Percentiles rank a stretch among this genome's conserved stretches.
Conservation (phyloP, 2,888 invertebrate genomes). For the Hirtodrosophila alboralis region DNA sequence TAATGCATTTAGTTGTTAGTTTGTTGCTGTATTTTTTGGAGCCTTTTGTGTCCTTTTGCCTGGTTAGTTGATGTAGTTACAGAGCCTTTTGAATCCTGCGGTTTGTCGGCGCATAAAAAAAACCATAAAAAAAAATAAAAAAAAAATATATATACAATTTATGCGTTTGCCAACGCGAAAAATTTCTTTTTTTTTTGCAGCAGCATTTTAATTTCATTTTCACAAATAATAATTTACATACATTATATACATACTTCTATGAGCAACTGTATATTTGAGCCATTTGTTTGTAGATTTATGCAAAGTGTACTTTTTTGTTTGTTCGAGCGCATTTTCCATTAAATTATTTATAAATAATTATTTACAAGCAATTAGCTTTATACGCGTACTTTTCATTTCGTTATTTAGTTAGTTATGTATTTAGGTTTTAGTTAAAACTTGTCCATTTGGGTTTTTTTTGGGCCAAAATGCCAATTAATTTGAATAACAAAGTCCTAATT, state of each 20-base stretch:
- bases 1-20: conserved; percentile 65
- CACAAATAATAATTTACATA: conserved; percentile 61
- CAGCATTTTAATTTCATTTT: conserved; percentile 61
- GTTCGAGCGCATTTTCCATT: conserved; percentile 58
- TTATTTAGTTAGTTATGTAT: conserved; percentile 49
- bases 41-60: conserved; percentile 25
- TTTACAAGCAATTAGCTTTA: conserved; percentile 75
- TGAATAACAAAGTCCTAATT: conserved; percentile 33
- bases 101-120: conserved; percentile 42
- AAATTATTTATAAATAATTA: conserved; percentile 70
- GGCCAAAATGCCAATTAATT: conserved; percentile 49
- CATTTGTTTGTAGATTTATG: too few species aligned
- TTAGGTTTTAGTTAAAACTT: conserved; percentile 24
- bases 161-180: conserved; percentile 44
- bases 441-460: conserved; percentile 15
- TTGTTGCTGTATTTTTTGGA: conserved; percentile 23
- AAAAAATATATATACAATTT: too few species aligned
- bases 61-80: conserved; percentile 18
- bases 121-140: too few species aligned
- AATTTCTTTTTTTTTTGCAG: conserved; percentile 49
- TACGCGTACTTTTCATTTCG: conserved; percentile 41
- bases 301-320: conserved; percentile 23
- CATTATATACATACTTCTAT: conserved; percentile 1
- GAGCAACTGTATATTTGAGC: conserved; percentile 2
- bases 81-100: conserved; percentile 40